Percentiles rank a stretch among this genome's conserved stretches.
Conservation (phyloP, 1,140 invertebrate species). For the Odontomachus brunneus region DNA sequence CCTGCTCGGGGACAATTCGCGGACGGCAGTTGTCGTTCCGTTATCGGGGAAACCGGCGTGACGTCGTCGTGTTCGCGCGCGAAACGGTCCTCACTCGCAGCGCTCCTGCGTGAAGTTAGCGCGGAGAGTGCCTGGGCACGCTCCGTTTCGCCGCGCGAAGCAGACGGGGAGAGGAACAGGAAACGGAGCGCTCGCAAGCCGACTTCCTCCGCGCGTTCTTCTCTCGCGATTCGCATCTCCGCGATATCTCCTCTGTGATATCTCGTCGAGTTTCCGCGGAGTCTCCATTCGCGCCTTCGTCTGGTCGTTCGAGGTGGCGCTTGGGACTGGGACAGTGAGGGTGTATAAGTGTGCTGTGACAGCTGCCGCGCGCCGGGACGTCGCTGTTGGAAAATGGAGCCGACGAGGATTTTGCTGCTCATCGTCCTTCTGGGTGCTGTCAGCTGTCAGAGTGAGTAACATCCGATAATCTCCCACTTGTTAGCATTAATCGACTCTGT, state of each 20-base stretch:
- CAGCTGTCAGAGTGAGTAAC: constrained; percentile 67
- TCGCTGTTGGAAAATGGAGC: constrained; percentile 45
- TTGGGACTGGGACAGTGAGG: neutral
- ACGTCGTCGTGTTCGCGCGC: neutral
- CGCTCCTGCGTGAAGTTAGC: constrained; percentile 56
- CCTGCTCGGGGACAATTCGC: neutral
- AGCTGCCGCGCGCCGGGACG: constrained; percentile 24
- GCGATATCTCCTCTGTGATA: neutral
- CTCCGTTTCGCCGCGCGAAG: constrained; percentile 68
- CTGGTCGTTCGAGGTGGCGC: neutral
- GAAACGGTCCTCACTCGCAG: constrained; percentile 39
- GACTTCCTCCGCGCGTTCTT: neutral
- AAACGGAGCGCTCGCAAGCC: constrained; percentile 1
- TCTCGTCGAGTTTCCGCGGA: neutral
- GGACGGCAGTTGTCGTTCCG: constrained; percentile 10
- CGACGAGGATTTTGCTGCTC: constrained; percentile 37
- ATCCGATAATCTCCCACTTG: neutral
- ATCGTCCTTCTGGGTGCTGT: constrained; percentile 40
- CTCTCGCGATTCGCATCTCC: neutral
- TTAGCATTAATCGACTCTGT: neutral
- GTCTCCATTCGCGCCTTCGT: neutral
- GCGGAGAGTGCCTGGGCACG: constrained; percentile 67
- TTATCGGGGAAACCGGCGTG: constrained; percentile 45
- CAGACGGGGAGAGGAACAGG: constrained; percentile 26
- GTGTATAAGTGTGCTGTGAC: constrained; percentile 47